A percentile compares a stretch with the other conserved stretches of the same genome.
phyloP scores from a whole-genome alignment of 2,888 invertebrate species.

The Sarcophaga carnaria region DNA sequence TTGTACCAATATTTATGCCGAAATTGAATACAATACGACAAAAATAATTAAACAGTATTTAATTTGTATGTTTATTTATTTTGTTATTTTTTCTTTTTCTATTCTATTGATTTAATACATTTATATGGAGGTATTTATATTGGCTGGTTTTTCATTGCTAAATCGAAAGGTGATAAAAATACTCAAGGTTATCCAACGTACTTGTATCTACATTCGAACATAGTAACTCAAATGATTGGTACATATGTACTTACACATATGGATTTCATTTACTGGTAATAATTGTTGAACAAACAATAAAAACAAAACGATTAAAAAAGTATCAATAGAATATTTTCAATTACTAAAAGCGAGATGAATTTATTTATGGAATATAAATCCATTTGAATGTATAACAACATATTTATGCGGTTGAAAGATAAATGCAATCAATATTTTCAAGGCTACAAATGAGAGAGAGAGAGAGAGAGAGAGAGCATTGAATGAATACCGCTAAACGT shows the following conservation, averaged over 20 bases:
- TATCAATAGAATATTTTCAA: slow-evolving; percentile 40
- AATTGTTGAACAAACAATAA: slow-evolving; percentile 26
- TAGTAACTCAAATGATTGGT: slow-evolving; percentile 1
- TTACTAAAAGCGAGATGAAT: slow-evolving; percentile 5
- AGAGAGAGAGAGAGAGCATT: too few species aligned
- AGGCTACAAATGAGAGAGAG: slow-evolving; percentile 14
- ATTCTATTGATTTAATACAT: neutral
- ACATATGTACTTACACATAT: neutral
- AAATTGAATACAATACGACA: neutral
- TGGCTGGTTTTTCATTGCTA: slow-evolving; percentile 56
- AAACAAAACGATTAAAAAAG: neutral
- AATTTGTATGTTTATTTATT: neutral
- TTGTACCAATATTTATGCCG: neutral
- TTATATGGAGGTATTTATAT: neutral
- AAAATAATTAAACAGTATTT: neutral
- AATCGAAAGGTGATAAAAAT: slow-evolving; percentile 74
- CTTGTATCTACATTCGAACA: slow-evolving; percentile 12
- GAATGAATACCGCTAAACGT: too few species aligned
- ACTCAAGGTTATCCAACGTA: slow-evolving; percentile 70
- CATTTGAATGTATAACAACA: slow-evolving; percentile 4
- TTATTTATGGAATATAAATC: neutral
- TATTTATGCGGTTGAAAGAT: slow-evolving; percentile 26
- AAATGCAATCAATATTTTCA: slow-evolving; percentile 45
- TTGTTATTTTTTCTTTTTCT: neutral
- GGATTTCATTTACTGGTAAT: slow-evolving; percentile 19